Percentiles rank a stretch among this genome's conserved stretches.
phyloP scores from a whole-genome alignment of 92 coral and sea anemone species.

The Heliopora coerulea region DNA sequence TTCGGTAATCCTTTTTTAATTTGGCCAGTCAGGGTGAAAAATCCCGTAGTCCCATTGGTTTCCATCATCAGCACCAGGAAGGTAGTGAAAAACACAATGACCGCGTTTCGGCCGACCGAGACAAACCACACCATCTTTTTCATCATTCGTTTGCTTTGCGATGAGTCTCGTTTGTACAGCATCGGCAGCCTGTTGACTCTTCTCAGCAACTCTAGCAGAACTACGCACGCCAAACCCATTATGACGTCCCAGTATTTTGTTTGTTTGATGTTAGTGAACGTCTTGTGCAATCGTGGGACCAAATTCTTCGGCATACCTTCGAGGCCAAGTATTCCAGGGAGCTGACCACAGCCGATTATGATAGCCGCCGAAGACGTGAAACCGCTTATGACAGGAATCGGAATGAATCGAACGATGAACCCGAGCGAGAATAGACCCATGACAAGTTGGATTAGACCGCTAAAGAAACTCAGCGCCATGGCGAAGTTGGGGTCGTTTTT shows the following conservation, averaged over 20 bases:
- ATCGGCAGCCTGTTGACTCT: slow-evolving; percentile 73
- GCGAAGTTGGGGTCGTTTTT: slow-evolving; percentile 76
- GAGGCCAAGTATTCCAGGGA: slow-evolving; percentile 83
- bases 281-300: slow-evolving; percentile 65
- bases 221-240: slow-evolving; percentile 74
- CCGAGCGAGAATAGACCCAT: slow-evolving; percentile 96
- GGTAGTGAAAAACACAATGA: slow-evolving; percentile 69
- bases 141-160: slow-evolving; percentile 58
- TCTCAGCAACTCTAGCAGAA: slow-evolving; percentile 57
- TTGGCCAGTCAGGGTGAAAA: slow-evolving; percentile 72
- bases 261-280: slow-evolving; percentile 74
- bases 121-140: slow-evolving; percentile 76
- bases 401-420: slow-evolving; percentile 87
- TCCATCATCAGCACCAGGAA: slow-evolving; percentile 59
- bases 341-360: slow-evolving; percentile 87
- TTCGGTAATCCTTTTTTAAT: slow-evolving; percentile 83
- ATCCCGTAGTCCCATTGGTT: slow-evolving; percentile 64
- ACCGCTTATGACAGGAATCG: slow-evolving; percentile 86
- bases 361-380: slow-evolving; percentile 95
- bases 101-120: slow-evolving; percentile 80
- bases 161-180: slow-evolving; percentile 61
- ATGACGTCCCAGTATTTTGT: slow-evolving; percentile 81
- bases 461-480: slow-evolving; percentile 66
- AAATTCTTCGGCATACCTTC: slow-evolving; percentile 73
- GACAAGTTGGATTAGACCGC: slow-evolving; percentile 73